phyloP scores from a whole-genome alignment of 2,113 vertebrate genomes.

The Sarotherodon lohbergeri region DNA sequence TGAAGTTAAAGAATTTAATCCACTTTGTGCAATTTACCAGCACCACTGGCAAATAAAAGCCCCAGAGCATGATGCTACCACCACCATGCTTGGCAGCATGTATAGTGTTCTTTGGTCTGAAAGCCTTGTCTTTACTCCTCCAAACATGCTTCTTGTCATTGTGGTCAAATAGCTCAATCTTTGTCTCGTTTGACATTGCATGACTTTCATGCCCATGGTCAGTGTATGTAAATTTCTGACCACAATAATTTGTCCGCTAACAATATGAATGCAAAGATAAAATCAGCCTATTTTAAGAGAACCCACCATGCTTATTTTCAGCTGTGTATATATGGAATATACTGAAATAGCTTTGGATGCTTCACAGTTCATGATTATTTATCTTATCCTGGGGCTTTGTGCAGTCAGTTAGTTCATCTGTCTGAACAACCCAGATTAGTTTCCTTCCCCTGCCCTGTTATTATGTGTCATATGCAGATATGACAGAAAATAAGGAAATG shows the following conservation, averaged over 20 bases:
- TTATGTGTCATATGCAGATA: neutral
- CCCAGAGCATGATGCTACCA: neutral
- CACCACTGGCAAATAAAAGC: neutral
- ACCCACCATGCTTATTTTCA: accelerated
- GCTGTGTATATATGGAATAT: neutral
- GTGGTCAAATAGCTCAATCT: neutral
- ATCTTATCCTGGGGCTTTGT: neutral
- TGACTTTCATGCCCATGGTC: neutral
- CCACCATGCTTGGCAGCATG: neutral
- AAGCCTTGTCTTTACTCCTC: neutral
- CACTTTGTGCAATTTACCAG: neutral
- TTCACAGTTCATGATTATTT: neutral
- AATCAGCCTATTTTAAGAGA: neutral
- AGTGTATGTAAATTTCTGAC: neutral
- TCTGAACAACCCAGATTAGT: neutral
- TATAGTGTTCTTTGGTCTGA: neutral
- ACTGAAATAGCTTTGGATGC: neutral
- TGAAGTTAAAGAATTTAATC: neutral
- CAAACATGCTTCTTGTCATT: neutral
- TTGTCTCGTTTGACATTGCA: neutral
- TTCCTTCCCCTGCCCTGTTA: neutral
- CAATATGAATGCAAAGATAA: neutral
- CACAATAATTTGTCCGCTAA: neutral
- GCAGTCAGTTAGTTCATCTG: neutral
- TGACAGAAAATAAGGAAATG: neutral